Evolutionary conservation across 2,888 invertebrate species (phyloP).

Genomic region (Gymnocheta viridis): DNA sequence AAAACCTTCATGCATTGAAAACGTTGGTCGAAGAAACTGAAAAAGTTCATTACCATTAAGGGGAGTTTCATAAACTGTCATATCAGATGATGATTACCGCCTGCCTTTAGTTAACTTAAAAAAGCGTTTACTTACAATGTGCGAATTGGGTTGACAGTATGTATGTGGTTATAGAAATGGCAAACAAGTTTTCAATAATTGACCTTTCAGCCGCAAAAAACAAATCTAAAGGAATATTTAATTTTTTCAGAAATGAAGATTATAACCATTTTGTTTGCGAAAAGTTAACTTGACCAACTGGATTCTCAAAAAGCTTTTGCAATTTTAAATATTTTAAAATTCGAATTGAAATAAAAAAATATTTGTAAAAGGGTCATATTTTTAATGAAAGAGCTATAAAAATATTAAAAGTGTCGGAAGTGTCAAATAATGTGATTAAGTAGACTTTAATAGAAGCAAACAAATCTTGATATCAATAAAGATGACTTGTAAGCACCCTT

Average conservation of each 20-base stretch:
- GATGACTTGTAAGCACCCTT: constrained; percentile 6
- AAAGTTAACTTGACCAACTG: too few species aligned
- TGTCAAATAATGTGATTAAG: constrained; percentile 32
- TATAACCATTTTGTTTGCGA: background rate
- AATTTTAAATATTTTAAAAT: too few species aligned
- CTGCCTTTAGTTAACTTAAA: background rate
- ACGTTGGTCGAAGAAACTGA: constrained; percentile 18
- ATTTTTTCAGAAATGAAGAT: background rate
- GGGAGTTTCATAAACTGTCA: constrained; percentile 28
- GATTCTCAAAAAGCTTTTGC: too few species aligned
- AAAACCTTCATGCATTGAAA: background rate
- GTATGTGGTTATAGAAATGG: too few species aligned
- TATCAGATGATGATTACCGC: background rate
- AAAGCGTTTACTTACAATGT: background rate
- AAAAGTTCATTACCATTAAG: constrained; percentile 51
- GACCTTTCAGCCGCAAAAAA: background rate
- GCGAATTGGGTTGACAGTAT: background rate
- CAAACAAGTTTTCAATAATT: background rate
- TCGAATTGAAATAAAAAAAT: too few species aligned
- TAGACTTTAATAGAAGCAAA: background rate
- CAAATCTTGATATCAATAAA: background rate
- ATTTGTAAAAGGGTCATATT: too few species aligned
- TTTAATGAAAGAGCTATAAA: too few species aligned
- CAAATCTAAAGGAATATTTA: background rate
- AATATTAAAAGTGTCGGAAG: background rate